phyloP scores from a whole-genome alignment of 1,140 invertebrate species.

The Triops longicaudatus region DNA sequence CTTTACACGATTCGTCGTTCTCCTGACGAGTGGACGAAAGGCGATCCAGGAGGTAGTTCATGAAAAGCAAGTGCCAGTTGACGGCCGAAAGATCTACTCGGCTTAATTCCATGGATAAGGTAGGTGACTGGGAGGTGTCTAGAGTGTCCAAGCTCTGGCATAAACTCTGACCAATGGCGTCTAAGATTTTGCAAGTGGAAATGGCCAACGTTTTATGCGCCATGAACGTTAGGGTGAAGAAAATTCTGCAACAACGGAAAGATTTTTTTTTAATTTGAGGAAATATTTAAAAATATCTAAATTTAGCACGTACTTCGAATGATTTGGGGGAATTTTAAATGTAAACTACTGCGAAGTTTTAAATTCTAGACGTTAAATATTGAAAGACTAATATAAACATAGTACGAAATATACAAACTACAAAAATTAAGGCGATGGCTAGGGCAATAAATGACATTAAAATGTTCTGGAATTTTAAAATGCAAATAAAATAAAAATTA shows the following conservation, averaged over 20 bases:
- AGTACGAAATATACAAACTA: constrained; percentile 33
- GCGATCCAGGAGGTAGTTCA: constrained; percentile 61
- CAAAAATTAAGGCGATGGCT: neutral
- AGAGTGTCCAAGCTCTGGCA: constrained; percentile 42
- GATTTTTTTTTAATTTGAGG: too few species aligned
- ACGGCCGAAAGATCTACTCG: constrained; percentile 56
- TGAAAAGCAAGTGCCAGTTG: constrained; percentile 68
- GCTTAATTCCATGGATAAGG: constrained; percentile 34
- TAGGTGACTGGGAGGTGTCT: constrained; percentile 28
- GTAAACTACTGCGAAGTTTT: too few species aligned
- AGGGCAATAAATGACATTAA: too few species aligned
- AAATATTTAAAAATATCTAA: too few species aligned
- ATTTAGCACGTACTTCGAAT: too few species aligned
- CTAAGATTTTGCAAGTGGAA: constrained; percentile 35
- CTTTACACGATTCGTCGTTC: neutral
- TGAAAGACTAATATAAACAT: too few species aligned
- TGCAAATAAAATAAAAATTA: neutral
- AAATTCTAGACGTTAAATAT: too few species aligned
- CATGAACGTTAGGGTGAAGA: constrained; percentile 76
- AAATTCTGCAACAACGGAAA: constrained; percentile 68
- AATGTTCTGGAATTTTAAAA: too few species aligned
- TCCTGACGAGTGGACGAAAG: neutral
- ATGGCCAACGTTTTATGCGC: constrained; percentile 62
- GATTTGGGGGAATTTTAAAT: too few species aligned
- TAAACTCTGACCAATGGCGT: constrained; percentile 41